Base-by-base conservation (phyloP, 1,140 invertebrate genomes). In the Ostrea edulis region DNA sequence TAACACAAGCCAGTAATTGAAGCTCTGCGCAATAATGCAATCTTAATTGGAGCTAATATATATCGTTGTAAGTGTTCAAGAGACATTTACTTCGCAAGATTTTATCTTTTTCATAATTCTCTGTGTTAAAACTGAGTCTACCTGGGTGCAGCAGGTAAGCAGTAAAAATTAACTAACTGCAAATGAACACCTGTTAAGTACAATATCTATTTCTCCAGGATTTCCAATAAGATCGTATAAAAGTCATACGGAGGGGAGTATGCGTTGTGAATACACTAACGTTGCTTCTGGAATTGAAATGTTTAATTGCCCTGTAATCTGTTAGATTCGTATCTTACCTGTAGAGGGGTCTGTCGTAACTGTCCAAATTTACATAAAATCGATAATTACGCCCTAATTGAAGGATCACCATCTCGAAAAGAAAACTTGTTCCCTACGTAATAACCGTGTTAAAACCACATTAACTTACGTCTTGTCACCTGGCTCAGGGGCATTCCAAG, bases 311-410 rank as follows among this genome's bases (percentile, higher is more conserved):
- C 68, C 68, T 9, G 68, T 35, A 14, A 77, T 22, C 25, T 77
- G 68, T 77, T 25, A 35, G 14, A 77, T 77, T 25, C 12, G 22
- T 29, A 35, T 35, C 25, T 77, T 77, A 77, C 68, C 68, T 77
- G 68, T 14, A 35, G 68, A 25, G 25, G 14, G 12, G 29, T 29
- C 25, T 29, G 25, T 22, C 68, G 68, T 77, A 77, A 77, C 68
- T 9, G 68, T 77, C 68, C 68, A 77, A 77, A 35, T 77, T 77
- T 77, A 29, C 25, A 77, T 77, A 77, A 77, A 77, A 77, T 77
- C 68, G 29, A 77, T 77, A 25, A 77, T 77, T 29, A 77, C 68
- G 25, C 68, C 68, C 29, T 77, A 77, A 77, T 77, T 77, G 68
- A 77, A 77, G 68, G 68, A 77, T 77, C 68, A 77, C 29, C 68